These are phyloP conservation scores for Spialia ferax DNA, from an alignment of 2,888 invertebrate genomes.

Conservation along the genomic window DNA sequence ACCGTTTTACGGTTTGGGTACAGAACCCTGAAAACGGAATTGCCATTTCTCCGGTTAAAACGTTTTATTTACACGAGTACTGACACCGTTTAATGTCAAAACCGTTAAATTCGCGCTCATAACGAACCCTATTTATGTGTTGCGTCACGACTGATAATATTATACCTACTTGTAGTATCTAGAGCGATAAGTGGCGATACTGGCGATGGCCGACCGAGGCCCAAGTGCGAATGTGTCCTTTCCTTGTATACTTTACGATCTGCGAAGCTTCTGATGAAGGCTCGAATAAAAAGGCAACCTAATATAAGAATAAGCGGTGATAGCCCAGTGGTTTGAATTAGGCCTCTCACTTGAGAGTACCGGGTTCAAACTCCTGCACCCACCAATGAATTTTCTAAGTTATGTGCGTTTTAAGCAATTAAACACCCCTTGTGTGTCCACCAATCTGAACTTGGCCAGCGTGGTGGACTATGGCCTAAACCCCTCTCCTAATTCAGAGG, in stretches of 20 bases:
- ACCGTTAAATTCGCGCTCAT: constrained; percentile 4
- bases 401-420: too few species aligned
- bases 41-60: neutral
- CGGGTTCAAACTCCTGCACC: too few species aligned
- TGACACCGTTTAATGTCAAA: neutral
- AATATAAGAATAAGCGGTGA: neutral
- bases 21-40: neutral
- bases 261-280: neutral
- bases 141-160: constrained; percentile 7
- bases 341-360: too few species aligned
- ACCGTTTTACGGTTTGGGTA: too few species aligned
- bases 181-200: constrained; percentile 8
- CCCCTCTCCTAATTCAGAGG: too few species aligned
- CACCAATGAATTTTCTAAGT: too few species aligned
- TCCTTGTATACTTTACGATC: neutral
- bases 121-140: constrained; percentile 9
- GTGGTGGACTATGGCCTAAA: too few species aligned
- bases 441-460: too few species aligned
- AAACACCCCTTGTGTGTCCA: too few species aligned
- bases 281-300: neutral
- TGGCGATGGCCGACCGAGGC: neutral
- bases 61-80: neutral
- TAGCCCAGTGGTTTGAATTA: too few species aligned
- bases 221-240: neutral
- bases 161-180: neutral